Percentiles rank a stretch among this genome's conserved stretches.
Conservation (phyloP, 2,113 vertebrate species). For the Dermatemys mawii region DNA sequence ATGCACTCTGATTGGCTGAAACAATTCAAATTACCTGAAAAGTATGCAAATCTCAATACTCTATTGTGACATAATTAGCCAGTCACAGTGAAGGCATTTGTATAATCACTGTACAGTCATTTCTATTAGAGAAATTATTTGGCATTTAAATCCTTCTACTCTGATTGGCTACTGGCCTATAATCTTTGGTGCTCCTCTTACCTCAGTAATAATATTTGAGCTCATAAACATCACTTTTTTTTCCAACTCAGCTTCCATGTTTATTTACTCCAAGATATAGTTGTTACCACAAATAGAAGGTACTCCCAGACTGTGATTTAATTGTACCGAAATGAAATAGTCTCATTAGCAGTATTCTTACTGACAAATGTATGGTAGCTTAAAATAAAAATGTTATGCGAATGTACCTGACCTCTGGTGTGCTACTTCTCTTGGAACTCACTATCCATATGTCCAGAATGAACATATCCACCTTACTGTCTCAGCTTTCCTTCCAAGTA, state of each 20-base stretch:
- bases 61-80: not conserved
- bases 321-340: constrained; percentile 1
- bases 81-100: not conserved
- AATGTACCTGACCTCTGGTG: not conserved
- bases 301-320: constrained; percentile 3
- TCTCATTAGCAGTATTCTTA: not conserved
- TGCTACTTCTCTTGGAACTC: not conserved
- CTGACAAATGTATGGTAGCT: not conserved
- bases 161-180: not conserved
- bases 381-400: not conserved
- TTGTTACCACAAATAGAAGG: not conserved
- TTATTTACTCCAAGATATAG: constrained; percentile 20
- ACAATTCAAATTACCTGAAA: not conserved
- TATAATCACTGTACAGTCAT: not conserved
- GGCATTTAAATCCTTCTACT: not conserved
- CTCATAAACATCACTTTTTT: not conserved
- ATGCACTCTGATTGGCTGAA: not conserved
- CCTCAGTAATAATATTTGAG: not conserved
- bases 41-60: accelerated
- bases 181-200: not conserved
- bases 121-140: not conserved
- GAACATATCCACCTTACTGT: not conserved
- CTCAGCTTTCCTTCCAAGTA: not conserved
- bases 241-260: not conserved
- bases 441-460: not conserved